Evolutionary conservation across 1,140 invertebrate species (phyloP).

Genomic region (Drosophila hydei): DNA sequence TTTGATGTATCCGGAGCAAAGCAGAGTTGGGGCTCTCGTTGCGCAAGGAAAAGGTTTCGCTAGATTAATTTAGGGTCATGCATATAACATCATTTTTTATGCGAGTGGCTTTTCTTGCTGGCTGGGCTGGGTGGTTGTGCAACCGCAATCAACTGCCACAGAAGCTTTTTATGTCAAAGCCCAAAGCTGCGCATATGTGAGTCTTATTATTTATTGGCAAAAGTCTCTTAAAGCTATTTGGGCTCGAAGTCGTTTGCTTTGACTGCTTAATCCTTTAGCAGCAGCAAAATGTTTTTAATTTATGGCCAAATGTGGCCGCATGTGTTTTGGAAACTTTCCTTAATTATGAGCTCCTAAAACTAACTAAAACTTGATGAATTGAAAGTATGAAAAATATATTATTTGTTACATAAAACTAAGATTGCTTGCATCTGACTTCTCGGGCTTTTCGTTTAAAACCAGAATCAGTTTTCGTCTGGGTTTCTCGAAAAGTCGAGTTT

Average conservation of each 20-base stretch:
- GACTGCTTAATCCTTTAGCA: conserved; percentile 52
- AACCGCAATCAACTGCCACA: conserved; percentile 62
- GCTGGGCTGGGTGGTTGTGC: conserved; percentile 18
- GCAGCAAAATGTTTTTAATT: conserved; percentile 57
- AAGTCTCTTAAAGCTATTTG: conserved; percentile 39
- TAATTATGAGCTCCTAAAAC: conserved; percentile 61
- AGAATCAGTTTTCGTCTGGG: conserved; percentile 15
- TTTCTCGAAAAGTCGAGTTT: background rate
- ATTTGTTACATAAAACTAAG: background rate
- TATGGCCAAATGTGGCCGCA: conserved; percentile 58
- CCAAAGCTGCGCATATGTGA: conserved; percentile 39
- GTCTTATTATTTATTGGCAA: conserved; percentile 66
- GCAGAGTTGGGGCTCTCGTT: conserved; percentile 21
- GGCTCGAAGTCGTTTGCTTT: conserved; percentile 13
- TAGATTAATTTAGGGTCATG: conserved; percentile 83
- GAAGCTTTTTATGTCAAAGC: conserved; percentile 45
- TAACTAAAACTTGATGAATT: conserved; percentile 7
- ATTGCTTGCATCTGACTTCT: background rate
- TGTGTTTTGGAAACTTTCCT: conserved; percentile 51
- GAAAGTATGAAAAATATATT: background rate
- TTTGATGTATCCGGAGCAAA: conserved; percentile 59
- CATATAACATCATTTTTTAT: conserved; percentile 82
- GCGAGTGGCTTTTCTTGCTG: conserved; percentile 22
- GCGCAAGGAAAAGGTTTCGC: conserved; percentile 68
- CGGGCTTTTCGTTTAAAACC: conserved; percentile 6